Evolutionary conservation across 2,888 invertebrate genomes (phyloP), one percentile per base, ranked within the genome.

Genomic region (Plagodis pulveraria): DNA sequence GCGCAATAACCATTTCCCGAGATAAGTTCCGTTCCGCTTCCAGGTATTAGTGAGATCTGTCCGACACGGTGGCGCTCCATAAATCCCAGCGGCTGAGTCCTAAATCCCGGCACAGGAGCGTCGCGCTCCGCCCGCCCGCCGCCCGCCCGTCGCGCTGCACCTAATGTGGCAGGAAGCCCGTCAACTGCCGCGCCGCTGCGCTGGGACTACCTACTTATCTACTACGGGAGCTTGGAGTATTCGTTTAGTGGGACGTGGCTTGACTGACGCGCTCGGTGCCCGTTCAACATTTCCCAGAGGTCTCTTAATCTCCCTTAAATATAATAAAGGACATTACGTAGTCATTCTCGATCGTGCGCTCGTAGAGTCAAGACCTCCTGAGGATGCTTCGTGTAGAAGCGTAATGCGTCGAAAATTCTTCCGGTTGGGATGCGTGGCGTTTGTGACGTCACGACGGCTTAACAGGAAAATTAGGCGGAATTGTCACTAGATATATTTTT

Each of bases 101-200:
- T 52, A 45, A 45, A 52, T 52, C 47, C 53, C 41, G 35, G 41
- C 46, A 48, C 11, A 34, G 9, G 45, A 36, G 50, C 35, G 40
- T 40, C 40, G 10, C 36, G 36, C 22, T 4, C 4, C 22, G 22
- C 22, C 22, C 2, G 22, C 22, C 22, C 22, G 22, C 22, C 22
- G 2, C 22, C 5, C 36, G 41, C n/a, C 38, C 35, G 45, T 33
- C 56, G 40, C 49, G 49, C 40, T 10, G 40, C 33, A 8, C 5
- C 42, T 35, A 42, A n/a, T 53, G 52, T 10, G 42, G 51, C 49
- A 53, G 58, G 66, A 62, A 62, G 55, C 56, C 61, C 53, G 54
- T 44, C 63, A 59, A 62, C 56, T 50, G 57, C 12, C 56, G 49
- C 50, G 41, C 34, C n/a, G 53, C 38, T 34, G 35, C 12, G 40